A percentile compares a stretch with the other conserved stretches of the same genome.
phyloP scores from a whole-genome alignment of 2,888 invertebrate genomes.

The Pyralis farinalis region DNA sequence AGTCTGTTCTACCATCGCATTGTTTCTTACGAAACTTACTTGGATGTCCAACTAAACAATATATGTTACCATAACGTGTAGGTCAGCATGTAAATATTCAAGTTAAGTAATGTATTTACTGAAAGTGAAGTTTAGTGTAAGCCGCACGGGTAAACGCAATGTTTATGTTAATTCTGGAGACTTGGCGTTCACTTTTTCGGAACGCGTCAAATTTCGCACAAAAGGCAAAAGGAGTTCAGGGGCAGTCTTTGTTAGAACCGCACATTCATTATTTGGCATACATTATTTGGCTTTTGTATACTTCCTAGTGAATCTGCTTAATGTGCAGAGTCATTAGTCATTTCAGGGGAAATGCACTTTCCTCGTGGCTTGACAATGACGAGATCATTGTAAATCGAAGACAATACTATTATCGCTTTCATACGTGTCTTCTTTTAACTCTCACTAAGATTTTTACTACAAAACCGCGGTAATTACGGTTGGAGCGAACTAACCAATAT shows the following conservation, averaged over 20 bases:
- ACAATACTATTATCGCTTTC: no score
- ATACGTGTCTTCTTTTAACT: no score
- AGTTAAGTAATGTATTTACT: constrained; percentile 10
- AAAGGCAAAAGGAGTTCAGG: constrained; percentile 40
- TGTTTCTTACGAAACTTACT: constrained; percentile 28
- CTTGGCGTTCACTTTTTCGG: constrained; percentile 39
- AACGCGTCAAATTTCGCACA: constrained; percentile 40
- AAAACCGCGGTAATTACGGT: no score
- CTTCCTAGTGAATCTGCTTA: constrained; percentile 16
- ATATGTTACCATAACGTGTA: constrained; percentile 4
- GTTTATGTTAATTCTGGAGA: constrained; percentile 45
- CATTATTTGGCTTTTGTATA: constrained; percentile 22
- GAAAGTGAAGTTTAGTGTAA: constrained; percentile 5
- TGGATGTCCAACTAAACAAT: constrained; percentile 21
- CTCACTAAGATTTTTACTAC: no score
- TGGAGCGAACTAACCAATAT: no score
- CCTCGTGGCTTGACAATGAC: background rate
- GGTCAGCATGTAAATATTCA: constrained; percentile 7
- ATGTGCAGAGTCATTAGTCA: constrained; percentile 6
- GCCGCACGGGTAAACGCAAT: constrained; percentile 32
- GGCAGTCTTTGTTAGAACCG: constrained; percentile 20
- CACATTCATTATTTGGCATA: constrained; percentile 29
- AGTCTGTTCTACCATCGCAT: constrained; percentile 20
- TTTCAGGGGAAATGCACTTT: background rate
- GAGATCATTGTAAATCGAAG: background rate